These are phyloP conservation scores for Acipenser ruthenus DNA, from an alignment of 2,797 vertebrate genomes.

Conservation along the genomic window DNA sequence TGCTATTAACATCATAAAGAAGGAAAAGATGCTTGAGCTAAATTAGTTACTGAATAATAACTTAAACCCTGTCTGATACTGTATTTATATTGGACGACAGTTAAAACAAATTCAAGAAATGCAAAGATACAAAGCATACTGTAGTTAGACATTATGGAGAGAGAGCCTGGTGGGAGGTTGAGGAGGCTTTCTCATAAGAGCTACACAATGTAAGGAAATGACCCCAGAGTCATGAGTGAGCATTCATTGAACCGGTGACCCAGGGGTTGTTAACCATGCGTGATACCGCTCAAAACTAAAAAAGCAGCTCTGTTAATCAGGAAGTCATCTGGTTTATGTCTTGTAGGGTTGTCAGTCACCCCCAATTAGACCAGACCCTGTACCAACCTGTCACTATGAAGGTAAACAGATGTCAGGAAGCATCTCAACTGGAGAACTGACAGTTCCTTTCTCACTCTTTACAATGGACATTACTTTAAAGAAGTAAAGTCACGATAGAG, in stretches of 20 bases:
- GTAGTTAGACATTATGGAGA: too few species aligned
- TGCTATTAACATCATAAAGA: too few species aligned
- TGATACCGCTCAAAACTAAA: neutral
- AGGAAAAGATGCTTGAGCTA: too few species aligned
- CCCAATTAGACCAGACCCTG: neutral
- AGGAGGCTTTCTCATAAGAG: neutral
- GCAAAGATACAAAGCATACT: too few species aligned
- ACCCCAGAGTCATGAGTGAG: neutral
- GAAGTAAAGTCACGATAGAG: neutral
- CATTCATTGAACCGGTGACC: neutral
- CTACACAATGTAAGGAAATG: neutral
- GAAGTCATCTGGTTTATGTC: neutral
- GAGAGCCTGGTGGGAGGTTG: neutral
- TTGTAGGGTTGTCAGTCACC: neutral
- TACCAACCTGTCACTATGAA: neutral
- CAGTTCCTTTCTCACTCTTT: neutral
- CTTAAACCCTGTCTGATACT: too few species aligned
- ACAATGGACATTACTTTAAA: neutral
- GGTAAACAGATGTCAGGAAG: neutral
- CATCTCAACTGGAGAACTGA: neutral
- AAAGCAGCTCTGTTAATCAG: neutral
- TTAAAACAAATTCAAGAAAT: too few species aligned
- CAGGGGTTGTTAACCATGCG: neutral
- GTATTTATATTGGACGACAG: too few species aligned
- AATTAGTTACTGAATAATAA: too few species aligned